A percentile compares a stretch with the other conserved stretches of the same genome.
Conservation (phyloP, 2,888 invertebrate species). For the Amiota minor region DNA sequence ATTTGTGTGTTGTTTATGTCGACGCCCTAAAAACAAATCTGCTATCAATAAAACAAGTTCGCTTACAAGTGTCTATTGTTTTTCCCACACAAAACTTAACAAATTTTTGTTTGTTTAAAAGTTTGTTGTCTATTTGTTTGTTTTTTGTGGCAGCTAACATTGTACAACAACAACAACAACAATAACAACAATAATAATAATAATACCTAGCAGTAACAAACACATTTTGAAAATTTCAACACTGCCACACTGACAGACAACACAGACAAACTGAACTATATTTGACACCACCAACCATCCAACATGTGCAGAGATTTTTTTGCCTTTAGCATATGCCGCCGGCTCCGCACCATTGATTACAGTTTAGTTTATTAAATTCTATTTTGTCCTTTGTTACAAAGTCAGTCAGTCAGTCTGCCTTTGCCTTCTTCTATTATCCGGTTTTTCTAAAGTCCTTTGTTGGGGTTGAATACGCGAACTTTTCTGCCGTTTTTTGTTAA, state of each 20-base stretch:
- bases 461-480: not conserved
- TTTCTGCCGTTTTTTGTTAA: constrained; percentile 49
- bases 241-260: not conserved
- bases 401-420: not conserved
- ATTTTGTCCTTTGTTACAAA: not conserved
- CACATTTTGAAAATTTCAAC: not conserved
- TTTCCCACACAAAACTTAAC: too few relatives aligned
- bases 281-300: not conserved
- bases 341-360: constrained; percentile 48
- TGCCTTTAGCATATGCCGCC: not conserved
- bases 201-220: too few relatives aligned
- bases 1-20: too few relatives aligned
- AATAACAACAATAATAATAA: too few relatives aligned
- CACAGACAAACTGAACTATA: not conserved
- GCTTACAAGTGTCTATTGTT: too few relatives aligned
- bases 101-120: too few relatives aligned
- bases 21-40: too few relatives aligned
- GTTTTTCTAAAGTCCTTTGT: not conserved
- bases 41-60: too few relatives aligned
- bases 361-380: constrained; percentile 24
- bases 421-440: not conserved
- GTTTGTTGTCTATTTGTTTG: too few relatives aligned
- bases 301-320: too few relatives aligned
- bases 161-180: too few relatives aligned
- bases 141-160: too few relatives aligned